Base-by-base conservation (phyloP, 2,113 vertebrate genomes). In the Lampris incognitus region DNA sequence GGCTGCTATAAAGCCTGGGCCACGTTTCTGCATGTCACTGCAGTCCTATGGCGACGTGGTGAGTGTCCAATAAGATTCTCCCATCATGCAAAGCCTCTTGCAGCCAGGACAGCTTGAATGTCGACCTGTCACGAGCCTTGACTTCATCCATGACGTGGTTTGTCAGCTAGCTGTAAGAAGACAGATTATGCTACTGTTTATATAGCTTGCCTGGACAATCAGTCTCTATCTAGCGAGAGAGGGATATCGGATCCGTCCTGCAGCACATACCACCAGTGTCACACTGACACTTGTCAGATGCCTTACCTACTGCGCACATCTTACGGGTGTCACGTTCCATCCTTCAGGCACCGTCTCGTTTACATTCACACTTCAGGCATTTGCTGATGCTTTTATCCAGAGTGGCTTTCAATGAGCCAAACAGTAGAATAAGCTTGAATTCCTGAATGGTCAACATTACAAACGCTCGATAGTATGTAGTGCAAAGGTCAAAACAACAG, bases 151-250 rank as follows among this genome's bases (percentile, higher is more conserved):
- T 81, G 85, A 85, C 69, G 65, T 83, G 52, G 54, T 87, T 77
- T 54, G 78, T 89, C 87, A 90, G 83, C 82, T 77, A 10, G 62
- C 71, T 74, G 67, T 51, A 63, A 76, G 71, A 87, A 82, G 77
- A 85, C 83, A 83, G 85, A 89, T 91, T 89, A 82, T 86, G 85
- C 82, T 80, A 65, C 81, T 85, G 82, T 85, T 92, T 88, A 86
- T 89, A 83, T 89, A 88, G 81, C 84, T 66, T 81, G 75, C 67
- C 66, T 62, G 82, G 74, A 81, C 85, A 84, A 81, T 89, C 66
- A 60, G 76, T 79, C 88, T 88, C 64, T 58, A 56, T 67, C 69
- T 84, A 69, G 64, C 84, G 64, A 76, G 69, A 73, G 72, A 38
- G 75, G 52, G 81, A 85, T 72, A 91, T 84, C 58, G 63, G 83